Conservation (phyloP, 53 echinoderm and acorn worm species). For the Holothuria scabra region DNA sequence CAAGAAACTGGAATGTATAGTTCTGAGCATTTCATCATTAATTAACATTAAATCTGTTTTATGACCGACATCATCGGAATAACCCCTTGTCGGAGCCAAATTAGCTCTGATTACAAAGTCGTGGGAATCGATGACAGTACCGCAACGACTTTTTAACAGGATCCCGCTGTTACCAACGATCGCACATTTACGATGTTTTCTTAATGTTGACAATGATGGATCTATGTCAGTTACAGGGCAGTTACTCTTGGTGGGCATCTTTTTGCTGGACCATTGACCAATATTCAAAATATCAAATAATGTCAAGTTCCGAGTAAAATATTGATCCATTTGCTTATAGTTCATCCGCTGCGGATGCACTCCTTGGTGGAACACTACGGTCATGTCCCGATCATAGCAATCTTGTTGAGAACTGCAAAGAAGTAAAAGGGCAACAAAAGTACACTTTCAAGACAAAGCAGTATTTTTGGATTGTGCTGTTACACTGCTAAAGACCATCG, state of each 20-base stretch:
- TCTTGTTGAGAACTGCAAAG: neutral
- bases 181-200: neutral
- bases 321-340: neutral
- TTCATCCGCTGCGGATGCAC: neutral
- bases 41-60: neutral
- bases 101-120: conserved; percentile 7
- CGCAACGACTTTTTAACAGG: neutral
- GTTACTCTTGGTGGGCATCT: neutral
- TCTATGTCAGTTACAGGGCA: neutral
- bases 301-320: neutral
- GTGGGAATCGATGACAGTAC: neutral
- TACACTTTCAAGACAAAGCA: no score
- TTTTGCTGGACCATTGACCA: neutral
- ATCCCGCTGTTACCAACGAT: conserved; percentile 9
- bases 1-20: neutral
- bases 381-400: neutral
- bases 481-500: no score
- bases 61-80: neutral
- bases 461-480: no score
- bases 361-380: neutral
- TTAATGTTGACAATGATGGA: neutral
- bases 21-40: neutral
- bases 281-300: neutral
- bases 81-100: neutral
- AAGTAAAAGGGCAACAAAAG: no score